phyloP scores from a whole-genome alignment of 2,888 invertebrate species.

The Chrysolina americana region DNA sequence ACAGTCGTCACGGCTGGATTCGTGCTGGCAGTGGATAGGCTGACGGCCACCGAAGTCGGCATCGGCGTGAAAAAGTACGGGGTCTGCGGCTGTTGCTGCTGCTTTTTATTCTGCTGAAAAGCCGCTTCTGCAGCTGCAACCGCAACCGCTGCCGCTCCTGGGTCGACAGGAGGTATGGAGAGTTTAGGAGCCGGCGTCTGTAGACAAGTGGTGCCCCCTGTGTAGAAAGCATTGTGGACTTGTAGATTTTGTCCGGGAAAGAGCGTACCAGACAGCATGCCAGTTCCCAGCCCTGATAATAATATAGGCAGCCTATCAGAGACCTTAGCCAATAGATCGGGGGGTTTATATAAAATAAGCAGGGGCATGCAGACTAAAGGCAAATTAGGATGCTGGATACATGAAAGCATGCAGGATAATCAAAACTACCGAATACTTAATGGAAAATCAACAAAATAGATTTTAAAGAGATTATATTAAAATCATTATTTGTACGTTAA shows the following conservation, averaged over 20 bases:
- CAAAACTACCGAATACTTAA: not conserved
- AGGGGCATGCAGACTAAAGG: not conserved
- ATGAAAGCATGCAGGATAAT: not conserved
- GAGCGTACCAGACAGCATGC: slow-evolving; percentile 68
- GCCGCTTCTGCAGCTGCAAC: slow-evolving; percentile 47
- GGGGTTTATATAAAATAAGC: not conserved
- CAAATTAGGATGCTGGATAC: not conserved
- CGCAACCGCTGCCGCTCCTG: slow-evolving; percentile 67
- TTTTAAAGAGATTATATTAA: not conserved
- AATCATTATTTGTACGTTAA: not conserved
- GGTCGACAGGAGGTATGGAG: slow-evolving; percentile 64
- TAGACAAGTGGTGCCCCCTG: slow-evolving; percentile 60
- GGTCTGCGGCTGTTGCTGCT: slow-evolving; percentile 71
- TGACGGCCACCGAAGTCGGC: slow-evolving; percentile 62
- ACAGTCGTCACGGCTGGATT: slow-evolving; percentile 25
- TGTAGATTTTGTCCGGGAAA: slow-evolving; percentile 67
- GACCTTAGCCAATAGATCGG: slow-evolving; percentile 46
- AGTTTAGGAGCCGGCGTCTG: slow-evolving; percentile 63
- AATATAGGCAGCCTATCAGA: slow-evolving; percentile 52
- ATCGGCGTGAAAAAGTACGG: slow-evolving; percentile 71
- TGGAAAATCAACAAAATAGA: not conserved
- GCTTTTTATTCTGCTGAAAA: slow-evolving; percentile 66
- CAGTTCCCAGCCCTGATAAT: slow-evolving; percentile 68
- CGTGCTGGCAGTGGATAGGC: slow-evolving; percentile 54
- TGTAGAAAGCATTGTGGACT: slow-evolving; percentile 70